These are phyloP conservation scores for Drosophila varians DNA, from an alignment of 1,140 invertebrate genomes.

Conservation along the genomic window DNA sequence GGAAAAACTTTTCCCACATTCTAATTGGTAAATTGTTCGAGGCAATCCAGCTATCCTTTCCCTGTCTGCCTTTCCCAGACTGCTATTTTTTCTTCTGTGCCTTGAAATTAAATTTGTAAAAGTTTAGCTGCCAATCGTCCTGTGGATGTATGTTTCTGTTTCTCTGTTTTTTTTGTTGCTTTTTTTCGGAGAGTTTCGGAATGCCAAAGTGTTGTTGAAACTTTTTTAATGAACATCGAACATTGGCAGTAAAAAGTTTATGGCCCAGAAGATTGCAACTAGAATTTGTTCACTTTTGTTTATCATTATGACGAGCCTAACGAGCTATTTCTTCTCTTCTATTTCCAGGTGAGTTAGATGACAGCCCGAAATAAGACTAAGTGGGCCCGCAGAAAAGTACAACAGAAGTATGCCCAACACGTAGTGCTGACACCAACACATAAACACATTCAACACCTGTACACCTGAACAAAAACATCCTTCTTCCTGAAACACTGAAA, in stretches of 20 bases:
- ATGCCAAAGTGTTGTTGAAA: slow-evolving; percentile 42
- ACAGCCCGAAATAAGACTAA: slow-evolving; percentile 21
- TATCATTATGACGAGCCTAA: slow-evolving; percentile 21
- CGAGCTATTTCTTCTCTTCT: slow-evolving; percentile 22
- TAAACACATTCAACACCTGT: neutral
- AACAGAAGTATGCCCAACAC: slow-evolving; percentile 50
- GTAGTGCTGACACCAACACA: slow-evolving; percentile 45
- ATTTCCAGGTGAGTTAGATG: slow-evolving; percentile 67
- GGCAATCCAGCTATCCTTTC: slow-evolving; percentile 26
- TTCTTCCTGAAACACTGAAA: slow-evolving; percentile 12
- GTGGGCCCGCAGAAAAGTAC: slow-evolving; percentile 24
- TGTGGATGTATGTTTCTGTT: slow-evolving; percentile 9
- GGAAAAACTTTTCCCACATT: slow-evolving; percentile 31
- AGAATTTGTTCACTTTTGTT: slow-evolving; percentile 15
- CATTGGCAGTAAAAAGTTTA: slow-evolving; percentile 22
- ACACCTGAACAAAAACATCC: slow-evolving; percentile 8
- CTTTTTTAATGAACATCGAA: slow-evolving; percentile 68
- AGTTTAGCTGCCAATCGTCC: slow-evolving; percentile 38
- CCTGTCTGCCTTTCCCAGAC: neutral
- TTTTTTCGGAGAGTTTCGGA: slow-evolving; percentile 15
- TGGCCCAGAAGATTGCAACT: slow-evolving; percentile 27
- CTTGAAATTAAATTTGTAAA: slow-evolving; percentile 53
- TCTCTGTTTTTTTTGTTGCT: too few relatives aligned
- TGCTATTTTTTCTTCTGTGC: neutral
- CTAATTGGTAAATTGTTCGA: slow-evolving; percentile 68